Conservation (phyloP, 2,888 invertebrate species). For the Ormyrus labotus region DNA sequence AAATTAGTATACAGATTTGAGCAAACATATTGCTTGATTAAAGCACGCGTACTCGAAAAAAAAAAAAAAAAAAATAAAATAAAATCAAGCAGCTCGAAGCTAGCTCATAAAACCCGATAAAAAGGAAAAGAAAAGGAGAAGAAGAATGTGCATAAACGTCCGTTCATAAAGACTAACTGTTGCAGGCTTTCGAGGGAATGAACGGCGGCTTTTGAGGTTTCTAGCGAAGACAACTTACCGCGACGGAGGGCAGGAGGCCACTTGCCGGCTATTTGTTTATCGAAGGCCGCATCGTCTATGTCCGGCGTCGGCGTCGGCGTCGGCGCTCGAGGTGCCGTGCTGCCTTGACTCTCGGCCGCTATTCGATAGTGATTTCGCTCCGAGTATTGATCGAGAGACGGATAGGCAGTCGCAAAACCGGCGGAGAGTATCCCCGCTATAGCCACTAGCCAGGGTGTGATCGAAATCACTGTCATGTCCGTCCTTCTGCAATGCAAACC, state of each 20-base stretch:
- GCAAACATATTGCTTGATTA: no score
- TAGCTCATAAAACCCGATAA: no score
- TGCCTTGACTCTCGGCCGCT: neutral
- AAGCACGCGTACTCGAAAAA: no score
- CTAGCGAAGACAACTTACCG: neutral
- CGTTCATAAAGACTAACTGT: no score
- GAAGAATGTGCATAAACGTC: no score
- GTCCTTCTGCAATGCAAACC: slow-evolving; percentile 6
- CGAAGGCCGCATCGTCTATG: neutral
- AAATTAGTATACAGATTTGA: no score
- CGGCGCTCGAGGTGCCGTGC: neutral
- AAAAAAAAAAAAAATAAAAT: no score
- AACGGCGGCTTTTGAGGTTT: no score
- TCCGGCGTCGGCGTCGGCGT: neutral
- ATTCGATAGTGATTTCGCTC: slow-evolving; percentile 40
- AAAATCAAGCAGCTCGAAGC: no score
- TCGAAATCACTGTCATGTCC: slow-evolving; percentile 18
- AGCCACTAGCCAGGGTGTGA: slow-evolving; percentile 2
- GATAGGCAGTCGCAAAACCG: slow-evolving; percentile 23
- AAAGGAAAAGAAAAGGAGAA: no score
- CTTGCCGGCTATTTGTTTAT: neutral
- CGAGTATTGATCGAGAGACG: slow-evolving; percentile 47
- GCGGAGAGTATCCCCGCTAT: slow-evolving; percentile 14
- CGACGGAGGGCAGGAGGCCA: neutral
- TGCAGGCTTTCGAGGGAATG: no score